These are phyloP conservation scores for Chrysopilus asiliformis DNA, from an alignment of 2,888 invertebrate genomes.

Conservation along the genomic window DNA sequence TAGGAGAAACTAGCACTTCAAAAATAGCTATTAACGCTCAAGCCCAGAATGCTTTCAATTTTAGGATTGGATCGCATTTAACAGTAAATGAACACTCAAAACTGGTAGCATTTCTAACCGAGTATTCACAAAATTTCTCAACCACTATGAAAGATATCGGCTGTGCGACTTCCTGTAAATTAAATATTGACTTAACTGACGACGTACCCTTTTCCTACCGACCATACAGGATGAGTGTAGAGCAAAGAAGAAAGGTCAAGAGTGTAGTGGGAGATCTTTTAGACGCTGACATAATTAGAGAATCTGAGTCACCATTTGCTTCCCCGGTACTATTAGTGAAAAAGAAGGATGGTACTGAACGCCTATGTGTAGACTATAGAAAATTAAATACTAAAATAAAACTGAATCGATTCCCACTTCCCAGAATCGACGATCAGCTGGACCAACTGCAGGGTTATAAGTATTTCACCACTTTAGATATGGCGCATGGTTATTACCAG, in stretches of 20 bases:
- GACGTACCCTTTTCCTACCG: too few relatives aligned
- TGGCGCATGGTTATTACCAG: constrained; percentile 12
- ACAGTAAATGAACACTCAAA: too few relatives aligned
- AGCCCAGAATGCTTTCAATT: too few relatives aligned
- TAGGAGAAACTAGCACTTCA: too few relatives aligned
- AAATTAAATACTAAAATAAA: too few relatives aligned
- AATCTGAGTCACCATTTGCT: constrained; percentile 6
- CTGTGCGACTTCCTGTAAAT: too few relatives aligned
- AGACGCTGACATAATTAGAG: background rate
- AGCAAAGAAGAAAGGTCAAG: background rate
- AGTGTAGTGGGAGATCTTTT: background rate
- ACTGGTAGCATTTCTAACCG: background rate
- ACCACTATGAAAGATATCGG: background rate
- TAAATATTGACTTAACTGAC: too few relatives aligned
- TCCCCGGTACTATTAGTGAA: too few relatives aligned
- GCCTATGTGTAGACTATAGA: constrained; percentile 9
- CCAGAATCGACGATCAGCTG: too few relatives aligned
- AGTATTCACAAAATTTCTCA: constrained; percentile 2
- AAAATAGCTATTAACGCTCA: too few relatives aligned
- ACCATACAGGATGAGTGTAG: too few relatives aligned
- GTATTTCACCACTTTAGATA: constrained; percentile 8
- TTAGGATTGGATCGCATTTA: too few relatives aligned
- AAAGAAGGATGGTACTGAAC: constrained; percentile 9
- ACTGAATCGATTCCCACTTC: constrained; percentile 7
- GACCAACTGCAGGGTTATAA: constrained; percentile 9